Percentiles rank a stretch among this genome's conserved stretches.
phyloP scores from a whole-genome alignment of 2,113 vertebrate genomes.

The Stictonetta naevosa region DNA sequence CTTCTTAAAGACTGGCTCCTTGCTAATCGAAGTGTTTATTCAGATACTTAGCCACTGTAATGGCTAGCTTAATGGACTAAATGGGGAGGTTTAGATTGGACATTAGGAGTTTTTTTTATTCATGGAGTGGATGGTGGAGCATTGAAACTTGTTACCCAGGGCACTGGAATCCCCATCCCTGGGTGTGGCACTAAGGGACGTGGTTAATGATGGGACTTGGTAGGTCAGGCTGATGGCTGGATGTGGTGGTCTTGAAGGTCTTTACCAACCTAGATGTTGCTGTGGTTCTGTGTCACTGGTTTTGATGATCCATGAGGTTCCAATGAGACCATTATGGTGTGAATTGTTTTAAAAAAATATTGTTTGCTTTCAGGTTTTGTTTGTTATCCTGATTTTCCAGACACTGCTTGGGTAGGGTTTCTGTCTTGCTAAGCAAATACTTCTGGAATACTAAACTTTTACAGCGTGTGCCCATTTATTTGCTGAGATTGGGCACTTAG shows the following conservation, averaged over 20 bases:
- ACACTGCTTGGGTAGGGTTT: neutral
- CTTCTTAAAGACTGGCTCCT: neutral
- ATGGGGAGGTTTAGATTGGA: neutral
- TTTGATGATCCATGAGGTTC: neutral
- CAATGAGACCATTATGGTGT: fast-evolving
- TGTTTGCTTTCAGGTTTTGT: neutral
- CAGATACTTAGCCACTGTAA: neutral
- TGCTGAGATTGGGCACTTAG: neutral
- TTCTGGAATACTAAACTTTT: neutral
- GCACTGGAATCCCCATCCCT: neutral
- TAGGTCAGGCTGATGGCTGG: neutral
- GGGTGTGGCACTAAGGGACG: neutral
- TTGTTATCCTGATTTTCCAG: neutral
- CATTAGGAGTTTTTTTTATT: neutral
- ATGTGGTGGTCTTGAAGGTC: neutral
- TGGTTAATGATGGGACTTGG: neutral
- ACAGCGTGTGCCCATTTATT: neutral
- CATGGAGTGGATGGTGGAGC: neutral
- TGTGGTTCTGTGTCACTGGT: neutral
- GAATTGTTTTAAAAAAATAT: neutral
- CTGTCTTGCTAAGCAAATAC: neutral
- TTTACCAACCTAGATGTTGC: neutral
- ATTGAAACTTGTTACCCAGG: neutral
- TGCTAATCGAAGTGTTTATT: neutral
- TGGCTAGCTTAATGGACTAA: neutral